A percentile compares a stretch with the other conserved stretches of the same genome.
These are phyloP conservation scores for Lophotis ruficrista DNA, from an alignment of 2,113 vertebrate genomes.

Conservation along the genomic window DNA sequence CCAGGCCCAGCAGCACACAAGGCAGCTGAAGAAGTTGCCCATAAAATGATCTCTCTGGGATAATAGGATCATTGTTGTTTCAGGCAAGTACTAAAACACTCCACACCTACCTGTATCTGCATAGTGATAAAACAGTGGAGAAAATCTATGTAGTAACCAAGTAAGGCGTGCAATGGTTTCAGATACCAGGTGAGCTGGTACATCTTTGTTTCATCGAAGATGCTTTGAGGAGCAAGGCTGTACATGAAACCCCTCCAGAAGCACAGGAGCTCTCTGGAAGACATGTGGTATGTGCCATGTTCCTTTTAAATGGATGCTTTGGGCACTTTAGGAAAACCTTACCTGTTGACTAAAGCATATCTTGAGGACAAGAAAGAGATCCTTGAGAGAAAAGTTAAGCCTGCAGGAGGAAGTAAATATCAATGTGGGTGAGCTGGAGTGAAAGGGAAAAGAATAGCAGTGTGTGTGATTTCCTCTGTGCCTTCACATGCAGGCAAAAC, in stretches of 20 bases:
- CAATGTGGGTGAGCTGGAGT: background rate
- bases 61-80: background rate
- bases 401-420: background rate
- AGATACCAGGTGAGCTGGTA: background rate
- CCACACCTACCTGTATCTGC: background rate
- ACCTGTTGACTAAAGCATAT: background rate
- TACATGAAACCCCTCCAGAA: background rate
- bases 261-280: background rate
- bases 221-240: background rate
- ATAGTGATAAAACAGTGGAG: background rate
- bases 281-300: fast-evolving
- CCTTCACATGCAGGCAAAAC: background rate
- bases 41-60: background rate
- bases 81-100: background rate
- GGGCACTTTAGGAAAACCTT: background rate
- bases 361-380: background rate
- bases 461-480: background rate
- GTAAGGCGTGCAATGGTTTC: background rate
- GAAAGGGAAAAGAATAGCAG: background rate
- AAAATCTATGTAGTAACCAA: background rate
- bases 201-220: fast-evolving
- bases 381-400: background rate
- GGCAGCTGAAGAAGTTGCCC: background rate
- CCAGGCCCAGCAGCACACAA: background rate
- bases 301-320: background rate